phyloP scores from a whole-genome alignment of 1,140 invertebrate genomes.

The Trichoplusia ni region DNA sequence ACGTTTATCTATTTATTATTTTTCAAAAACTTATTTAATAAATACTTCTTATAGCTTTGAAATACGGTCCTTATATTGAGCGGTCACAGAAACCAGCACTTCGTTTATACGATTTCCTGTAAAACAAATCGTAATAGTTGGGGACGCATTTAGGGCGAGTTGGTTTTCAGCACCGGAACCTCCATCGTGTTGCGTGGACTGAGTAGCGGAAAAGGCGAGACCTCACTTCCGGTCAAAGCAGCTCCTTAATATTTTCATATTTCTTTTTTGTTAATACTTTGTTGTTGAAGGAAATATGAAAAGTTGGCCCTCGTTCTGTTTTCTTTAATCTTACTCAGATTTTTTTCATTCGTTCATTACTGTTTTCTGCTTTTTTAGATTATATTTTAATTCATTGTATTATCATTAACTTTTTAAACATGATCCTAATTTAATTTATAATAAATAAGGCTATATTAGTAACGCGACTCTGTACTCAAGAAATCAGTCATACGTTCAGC shows the following conservation, averaged over 20 bases:
- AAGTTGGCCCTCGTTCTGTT: neutral
- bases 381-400: too few relatives aligned
- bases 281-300: constrained; percentile 1
- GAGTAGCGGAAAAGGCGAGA: constrained; percentile 53
- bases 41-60: too few relatives aligned
- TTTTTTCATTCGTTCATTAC: neutral
- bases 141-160: constrained; percentile 33
- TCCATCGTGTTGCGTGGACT: constrained; percentile 49
- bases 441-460: too few relatives aligned
- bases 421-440: too few relatives aligned
- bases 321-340: neutral
- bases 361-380: too few relatives aligned
- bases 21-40: too few relatives aligned
- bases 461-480: too few relatives aligned
- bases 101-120: constrained; percentile 23
- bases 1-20: too few relatives aligned
- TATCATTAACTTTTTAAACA: too few relatives aligned
- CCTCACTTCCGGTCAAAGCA: constrained; percentile 41
- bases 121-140: constrained; percentile 30
- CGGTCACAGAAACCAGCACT: neutral
- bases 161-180: constrained; percentile 47
- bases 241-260: constrained; percentile 37
- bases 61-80: neutral
- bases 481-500: too few relatives aligned
- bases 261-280: constrained; percentile 23